A percentile compares a stretch with the other conserved stretches of the same genome.
phyloP scores from a whole-genome alignment of 2,797 vertebrate genomes.

The Sebastes melanostomus region DNA sequence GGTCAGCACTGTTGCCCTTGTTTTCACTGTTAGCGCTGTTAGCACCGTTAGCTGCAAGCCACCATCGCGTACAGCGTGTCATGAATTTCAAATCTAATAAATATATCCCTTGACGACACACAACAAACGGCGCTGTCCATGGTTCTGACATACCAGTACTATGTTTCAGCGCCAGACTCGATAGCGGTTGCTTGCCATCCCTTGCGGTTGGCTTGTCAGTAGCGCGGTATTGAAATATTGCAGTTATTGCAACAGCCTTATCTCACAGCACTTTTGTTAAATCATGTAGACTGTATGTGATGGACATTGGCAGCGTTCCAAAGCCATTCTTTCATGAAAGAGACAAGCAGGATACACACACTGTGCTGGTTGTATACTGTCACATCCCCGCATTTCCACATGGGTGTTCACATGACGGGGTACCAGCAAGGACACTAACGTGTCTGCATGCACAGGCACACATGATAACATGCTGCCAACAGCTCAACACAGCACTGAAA shows the following conservation, averaged over 20 bases:
- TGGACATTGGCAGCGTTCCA: slow-evolving; percentile 20
- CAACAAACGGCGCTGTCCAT: background rate
- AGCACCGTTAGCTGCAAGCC: background rate
- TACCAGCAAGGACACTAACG: background rate
- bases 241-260: background rate
- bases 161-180: background rate
- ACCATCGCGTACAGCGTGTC: no score
- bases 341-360: background rate
- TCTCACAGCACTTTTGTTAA: slow-evolving; percentile 49
- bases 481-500: background rate
- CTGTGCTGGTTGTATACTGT: slow-evolving; percentile 4
- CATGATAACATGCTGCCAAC: slow-evolving; percentile 23
- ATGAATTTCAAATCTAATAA: background rate
- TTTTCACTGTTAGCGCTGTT: background rate
- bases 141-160: background rate
- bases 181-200: background rate
- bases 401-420: background rate
- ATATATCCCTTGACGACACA: background rate
- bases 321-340: slow-evolving; percentile 21
- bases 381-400: background rate
- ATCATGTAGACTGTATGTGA: slow-evolving; percentile 34
- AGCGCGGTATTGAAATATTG: background rate
- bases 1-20: no score
- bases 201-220: background rate
- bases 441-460: background rate